Percentiles rank a stretch among this genome's conserved stretches.
phyloP scores from a whole-genome alignment of 2,888 invertebrate genomes.

The Escarpia spicata region DNA sequence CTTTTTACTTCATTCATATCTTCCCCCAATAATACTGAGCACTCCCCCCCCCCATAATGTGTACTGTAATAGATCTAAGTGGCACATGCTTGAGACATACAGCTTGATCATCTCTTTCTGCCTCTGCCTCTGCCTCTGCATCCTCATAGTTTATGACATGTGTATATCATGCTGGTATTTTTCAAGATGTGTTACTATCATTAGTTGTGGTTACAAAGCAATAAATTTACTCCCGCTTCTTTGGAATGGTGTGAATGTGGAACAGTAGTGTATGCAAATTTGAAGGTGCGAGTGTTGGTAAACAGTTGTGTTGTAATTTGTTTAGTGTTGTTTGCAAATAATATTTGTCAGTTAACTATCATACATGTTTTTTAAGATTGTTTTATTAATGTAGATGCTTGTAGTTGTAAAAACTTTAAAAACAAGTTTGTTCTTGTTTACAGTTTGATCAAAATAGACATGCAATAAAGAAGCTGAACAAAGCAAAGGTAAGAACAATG shows the following conservation, averaged over 20 bases:
- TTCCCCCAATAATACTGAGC: too few relatives aligned
- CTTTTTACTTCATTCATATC: neutral
- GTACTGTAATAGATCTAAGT: too few relatives aligned
- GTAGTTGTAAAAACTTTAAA: neutral
- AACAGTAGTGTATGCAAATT: too few relatives aligned
- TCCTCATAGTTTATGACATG: neutral
- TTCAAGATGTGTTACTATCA: neutral
- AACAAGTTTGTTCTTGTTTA: neutral
- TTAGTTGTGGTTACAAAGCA: neutral
- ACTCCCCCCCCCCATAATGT: too few relatives aligned
- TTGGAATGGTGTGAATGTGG: too few relatives aligned
- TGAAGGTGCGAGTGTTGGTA: neutral
- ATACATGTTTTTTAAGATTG: neutral
- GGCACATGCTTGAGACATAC: too few relatives aligned
- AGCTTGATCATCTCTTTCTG: too few relatives aligned
- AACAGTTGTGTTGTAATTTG: too few relatives aligned
- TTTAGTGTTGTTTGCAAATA: neutral
- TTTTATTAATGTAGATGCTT: neutral
- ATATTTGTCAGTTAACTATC: neutral
- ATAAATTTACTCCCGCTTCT: neutral
- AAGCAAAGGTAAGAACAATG: neutral
- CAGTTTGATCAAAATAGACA: conserved; percentile 3
- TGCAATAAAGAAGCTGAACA: neutral
- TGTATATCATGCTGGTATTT: neutral
- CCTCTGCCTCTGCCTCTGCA: too few relatives aligned